Base-by-base conservation (phyloP, 2,113 vertebrate genomes). In the Nothobranchius kuhntae region DNA sequence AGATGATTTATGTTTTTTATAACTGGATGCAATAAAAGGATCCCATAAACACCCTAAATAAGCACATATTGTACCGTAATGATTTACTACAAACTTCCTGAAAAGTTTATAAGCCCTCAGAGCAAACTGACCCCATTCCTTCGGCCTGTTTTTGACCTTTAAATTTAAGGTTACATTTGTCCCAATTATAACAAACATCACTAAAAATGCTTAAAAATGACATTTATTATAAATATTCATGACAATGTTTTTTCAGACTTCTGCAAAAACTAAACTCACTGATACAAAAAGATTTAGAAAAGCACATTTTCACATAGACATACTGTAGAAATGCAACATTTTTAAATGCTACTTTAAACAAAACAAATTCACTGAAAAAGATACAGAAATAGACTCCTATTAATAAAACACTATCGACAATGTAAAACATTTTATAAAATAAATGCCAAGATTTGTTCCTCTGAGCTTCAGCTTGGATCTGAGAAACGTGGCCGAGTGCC, bases 141-240 rank as follows among this genome's bases (percentile, higher is more conserved):
- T 30, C 30, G 2, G 30, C 30, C 2, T 30, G 30, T 30, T 30
- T 30, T 30, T 4, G 3, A 30, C 4, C 30, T 30, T 30, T 30
- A 4, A 3, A 30, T 30, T 30, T 4, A 30, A 30, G 21, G 21
- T 21, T 21, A 21, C 21, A 30, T 30, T 30, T 30, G 30, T 30
- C 30, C 4, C 30, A 30, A 30, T 4, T 9, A 1, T 2, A 5
- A 47, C 7, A 13, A 36, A 55, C 42, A 14, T 10, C 54, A 48
- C 3, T 35, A 36, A 59, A 21, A n/a, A 30, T 62, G 47, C 10
- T 51, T 64, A 68, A 65, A 40, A 85, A 80, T 42, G 48, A 30
- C 78, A 38, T 21, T 89, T 84, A 45, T 79, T 47, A 85, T 72
- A 73, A 81, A 82, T 80, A 81, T 66, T 68, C 58, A 79, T 48